Conservation (phyloP, 2,888 invertebrate species). For the Zaprionus bogoriensis region DNA sequence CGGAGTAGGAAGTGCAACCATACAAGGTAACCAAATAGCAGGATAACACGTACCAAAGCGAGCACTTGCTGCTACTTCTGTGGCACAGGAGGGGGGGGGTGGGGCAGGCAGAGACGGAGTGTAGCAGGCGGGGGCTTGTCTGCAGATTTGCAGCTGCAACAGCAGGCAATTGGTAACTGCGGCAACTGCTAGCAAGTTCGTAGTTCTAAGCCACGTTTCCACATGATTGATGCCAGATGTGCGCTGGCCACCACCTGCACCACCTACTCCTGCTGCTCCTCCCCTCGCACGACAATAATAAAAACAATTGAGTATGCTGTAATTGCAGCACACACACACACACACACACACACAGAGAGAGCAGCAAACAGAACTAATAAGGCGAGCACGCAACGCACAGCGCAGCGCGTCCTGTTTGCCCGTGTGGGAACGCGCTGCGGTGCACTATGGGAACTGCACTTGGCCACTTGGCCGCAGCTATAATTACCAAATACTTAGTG, state of each 20-base stretch:
- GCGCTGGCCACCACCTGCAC: no score
- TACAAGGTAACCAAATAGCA: slow-evolving; percentile 76
- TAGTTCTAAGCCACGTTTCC: slow-evolving; percentile 58
- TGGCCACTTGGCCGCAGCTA: slow-evolving; percentile 35
- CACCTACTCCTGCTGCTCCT: not conserved
- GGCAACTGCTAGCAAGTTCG: slow-evolving; percentile 11
- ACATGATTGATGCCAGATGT: slow-evolving; percentile 77
- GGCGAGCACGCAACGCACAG: slow-evolving; percentile 55
- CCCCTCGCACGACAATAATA: slow-evolving; percentile 40
- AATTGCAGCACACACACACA: slow-evolving; percentile 53
- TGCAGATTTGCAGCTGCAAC: slow-evolving; percentile 45
- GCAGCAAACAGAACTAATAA: slow-evolving; percentile 64
- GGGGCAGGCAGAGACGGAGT: not conserved
- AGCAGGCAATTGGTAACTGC: slow-evolving; percentile 39
- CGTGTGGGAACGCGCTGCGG: slow-evolving; percentile 55
- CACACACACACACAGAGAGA: no score
- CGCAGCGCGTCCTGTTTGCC: not conserved
- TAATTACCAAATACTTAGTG: slow-evolving; percentile 58
- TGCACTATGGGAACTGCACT: slow-evolving; percentile 55
- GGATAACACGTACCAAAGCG: slow-evolving; percentile 71
- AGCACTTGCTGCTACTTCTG: slow-evolving; percentile 51
- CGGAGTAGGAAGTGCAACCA: slow-evolving; percentile 71
- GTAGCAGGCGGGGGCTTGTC: slow-evolving; percentile 16
- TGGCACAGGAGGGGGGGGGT: not conserved
- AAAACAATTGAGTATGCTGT: slow-evolving; percentile 54